These are phyloP conservation scores for Apostichopus parvimensis DNA, from an alignment of 35 echinoderm and acorn worm genomes.

Conservation along the genomic window DNA sequence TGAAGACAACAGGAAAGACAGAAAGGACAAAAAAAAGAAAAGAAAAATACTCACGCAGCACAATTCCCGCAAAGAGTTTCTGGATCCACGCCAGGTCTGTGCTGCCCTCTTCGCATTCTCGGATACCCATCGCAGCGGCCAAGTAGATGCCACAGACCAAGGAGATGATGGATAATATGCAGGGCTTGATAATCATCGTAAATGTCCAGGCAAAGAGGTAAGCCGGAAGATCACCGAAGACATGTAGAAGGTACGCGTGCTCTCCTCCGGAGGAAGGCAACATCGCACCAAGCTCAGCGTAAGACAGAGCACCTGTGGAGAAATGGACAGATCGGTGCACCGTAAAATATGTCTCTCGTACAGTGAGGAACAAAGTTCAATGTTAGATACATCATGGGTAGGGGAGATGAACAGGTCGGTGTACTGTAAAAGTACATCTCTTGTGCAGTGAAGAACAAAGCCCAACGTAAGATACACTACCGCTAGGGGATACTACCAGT, in stretches of 20 bases:
- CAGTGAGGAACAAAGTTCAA: no score
- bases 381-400: no score
- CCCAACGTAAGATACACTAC: no score
- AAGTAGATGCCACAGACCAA: constrained; percentile 85
- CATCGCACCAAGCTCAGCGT: constrained; percentile 90
- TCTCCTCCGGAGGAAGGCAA: constrained; percentile 85
- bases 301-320: constrained; percentile 79
- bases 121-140: constrained; percentile 55
- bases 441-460: no score
- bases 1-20: no score
- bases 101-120: constrained; percentile 12
- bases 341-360: no score
- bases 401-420: no score
- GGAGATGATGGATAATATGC: constrained; percentile 78
- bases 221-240: constrained; percentile 78
- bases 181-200: constrained; percentile 80
- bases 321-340: no score
- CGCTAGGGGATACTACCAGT: no score
- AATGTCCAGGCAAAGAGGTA: constrained; percentile 91
- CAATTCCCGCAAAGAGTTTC: constrained; percentile 40
- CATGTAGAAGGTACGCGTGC: constrained; percentile 77
- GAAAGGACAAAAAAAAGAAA: background rate
- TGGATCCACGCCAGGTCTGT: background rate
- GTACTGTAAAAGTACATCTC: no score
- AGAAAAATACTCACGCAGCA: constrained; percentile 19